Evolutionary conservation across 2,888 invertebrate genomes (phyloP), one percentile per base, ranked within the genome.

Genomic region (Zonitis immaculata): DNA sequence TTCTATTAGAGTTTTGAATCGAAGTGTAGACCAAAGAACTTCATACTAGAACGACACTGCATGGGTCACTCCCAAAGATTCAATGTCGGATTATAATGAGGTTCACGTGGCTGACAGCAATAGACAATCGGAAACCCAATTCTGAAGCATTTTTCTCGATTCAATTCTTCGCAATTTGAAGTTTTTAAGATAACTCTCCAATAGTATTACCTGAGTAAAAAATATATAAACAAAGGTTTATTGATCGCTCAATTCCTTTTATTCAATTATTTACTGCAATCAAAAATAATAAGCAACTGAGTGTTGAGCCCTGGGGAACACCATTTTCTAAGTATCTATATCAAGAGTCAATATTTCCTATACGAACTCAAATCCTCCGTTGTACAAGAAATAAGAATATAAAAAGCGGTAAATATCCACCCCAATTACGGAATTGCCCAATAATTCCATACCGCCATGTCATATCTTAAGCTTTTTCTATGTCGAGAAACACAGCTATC

Each of bases 381-480:
- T 22, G 22, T 22, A 4, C 22, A 3, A 22, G 5, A 22, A 22
- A 22, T 22, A 5, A 22, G 3, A 5, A 22, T 22, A 22, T 22
- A n/a, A n/a, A n/a, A n/a, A n/a, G n/a, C n/a, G n/a, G n/a, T n/a
- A n/a, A n/a, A n/a, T n/a, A n/a, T n/a, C n/a, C n/a, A 2, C 35
- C 35, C 35, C 35, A 35, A 1, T 16, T 6, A 1, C 16, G 16
- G 1, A 35, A 6, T 8, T 2, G 5, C 5, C 9, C 16, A 3
- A 35, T 7, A 1, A 35, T 35, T 1, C 35, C 9, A 7, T 55
- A 30, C 44, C 45, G 43, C 42, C 44, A 51, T 0, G 42, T 42
- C 16, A 42, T 53, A 12, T 59, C 56, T 26, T 48, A 59, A 1
- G 58, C 60, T 42, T 47, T 57, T 9, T 53, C 28, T 6, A 59